A percentile compares a stretch with the other conserved stretches of the same genome.
phyloP scores from a whole-genome alignment of 1,140 invertebrate genomes.

The Pachypsylla venusta region DNA sequence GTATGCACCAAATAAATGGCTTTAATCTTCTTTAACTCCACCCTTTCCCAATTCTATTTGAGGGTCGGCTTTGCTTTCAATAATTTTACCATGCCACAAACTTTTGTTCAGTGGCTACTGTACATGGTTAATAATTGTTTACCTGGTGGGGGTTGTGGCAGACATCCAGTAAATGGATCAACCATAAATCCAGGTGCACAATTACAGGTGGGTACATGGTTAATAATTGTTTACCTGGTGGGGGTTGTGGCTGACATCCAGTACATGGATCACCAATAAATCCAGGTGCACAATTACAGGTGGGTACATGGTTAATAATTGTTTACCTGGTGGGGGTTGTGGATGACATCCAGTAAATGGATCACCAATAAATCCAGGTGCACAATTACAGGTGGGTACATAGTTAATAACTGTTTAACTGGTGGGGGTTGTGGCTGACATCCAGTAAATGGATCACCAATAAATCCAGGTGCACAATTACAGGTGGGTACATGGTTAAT shows the following conservation, averaged over 20 bases:
- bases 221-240: constrained; percentile 35
- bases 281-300: constrained; percentile 40
- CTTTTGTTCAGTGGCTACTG: too few species aligned
- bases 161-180: constrained; percentile 35
- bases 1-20: too few species aligned
- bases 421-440: constrained; percentile 26
- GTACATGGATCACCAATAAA: constrained; percentile 36
- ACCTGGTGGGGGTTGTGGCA: constrained; percentile 19
- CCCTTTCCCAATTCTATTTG: too few species aligned
- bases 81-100: too few species aligned
- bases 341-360: constrained; percentile 32
- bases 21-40: too few species aligned
- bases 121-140: too few species aligned
- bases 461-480: constrained; percentile 36
- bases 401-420: constrained; percentile 41
- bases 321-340: constrained; percentile 23
- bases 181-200: constrained; percentile 36
- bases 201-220: constrained; percentile 47
- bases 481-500: constrained; percentile 49
- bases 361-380: constrained; percentile 33
- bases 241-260: constrained; percentile 26
- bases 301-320: constrained; percentile 46
- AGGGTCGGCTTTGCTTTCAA: too few species aligned
- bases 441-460: constrained; percentile 35
- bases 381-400: constrained; percentile 46